Evolutionary conservation across 35 echinoderm and acorn worm genomes (phyloP).

Genomic region (Patiria miniata): DNA sequence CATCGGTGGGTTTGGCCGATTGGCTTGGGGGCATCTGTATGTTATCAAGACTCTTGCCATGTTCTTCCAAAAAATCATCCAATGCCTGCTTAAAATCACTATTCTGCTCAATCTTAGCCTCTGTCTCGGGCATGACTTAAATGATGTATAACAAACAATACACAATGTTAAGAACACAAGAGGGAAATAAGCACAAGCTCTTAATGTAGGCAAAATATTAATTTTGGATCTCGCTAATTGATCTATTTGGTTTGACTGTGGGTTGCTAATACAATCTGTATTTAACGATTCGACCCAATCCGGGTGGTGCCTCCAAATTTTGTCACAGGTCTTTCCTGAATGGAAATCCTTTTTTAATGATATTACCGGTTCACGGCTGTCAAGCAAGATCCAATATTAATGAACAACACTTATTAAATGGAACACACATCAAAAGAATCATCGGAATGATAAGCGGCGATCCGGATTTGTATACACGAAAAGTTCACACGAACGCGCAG

Average conservation of each 20-base stretch:
- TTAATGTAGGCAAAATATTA: neutral
- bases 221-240: no score
- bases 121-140: neutral
- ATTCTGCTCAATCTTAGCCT: no score
- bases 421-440: no score
- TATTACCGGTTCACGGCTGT: no score
- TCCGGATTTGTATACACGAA: no score
- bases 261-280: neutral
- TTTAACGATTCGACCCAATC: neutral
- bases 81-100: conserved; percentile 14
- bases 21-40: neutral
- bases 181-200: neutral
- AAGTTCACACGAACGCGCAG: no score
- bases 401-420: no score
- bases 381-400: no score
- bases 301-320: conserved; percentile 41
- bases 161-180: neutral
- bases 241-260: neutral
- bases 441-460: no score
- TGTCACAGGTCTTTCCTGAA: neutral
- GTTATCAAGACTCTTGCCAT: conserved; percentile 27
- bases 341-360: no score
- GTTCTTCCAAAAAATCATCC: neutral
- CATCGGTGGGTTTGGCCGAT: neutral
- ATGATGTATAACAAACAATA: neutral